Percentiles rank a stretch among this genome's conserved stretches.
These are phyloP conservation scores for Machimus rusticus DNA, from an alignment of 2,888 invertebrate genomes.

Conservation along the genomic window DNA sequence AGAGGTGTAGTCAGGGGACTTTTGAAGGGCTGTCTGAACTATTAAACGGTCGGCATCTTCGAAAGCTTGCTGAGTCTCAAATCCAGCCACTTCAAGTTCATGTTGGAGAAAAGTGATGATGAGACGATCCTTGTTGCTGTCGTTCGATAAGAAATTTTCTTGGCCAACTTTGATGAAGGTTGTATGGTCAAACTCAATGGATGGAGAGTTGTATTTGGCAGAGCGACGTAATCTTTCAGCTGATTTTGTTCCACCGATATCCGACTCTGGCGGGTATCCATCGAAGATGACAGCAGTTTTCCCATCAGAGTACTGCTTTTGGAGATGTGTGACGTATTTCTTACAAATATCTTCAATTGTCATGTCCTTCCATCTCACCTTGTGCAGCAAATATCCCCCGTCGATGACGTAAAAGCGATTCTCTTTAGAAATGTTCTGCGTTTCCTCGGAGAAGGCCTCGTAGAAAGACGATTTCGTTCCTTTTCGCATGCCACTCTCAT, in stretches of 20 bases:
- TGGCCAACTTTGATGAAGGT: background rate
- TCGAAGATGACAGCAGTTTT: slow-evolving; percentile 13
- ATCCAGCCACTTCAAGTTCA: background rate
- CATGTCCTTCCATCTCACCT: background rate
- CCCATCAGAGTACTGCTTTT: background rate
- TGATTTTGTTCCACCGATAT: background rate
- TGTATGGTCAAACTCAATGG: slow-evolving; percentile 17
- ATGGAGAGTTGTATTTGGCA: background rate
- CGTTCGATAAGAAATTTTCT: background rate
- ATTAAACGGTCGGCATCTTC: slow-evolving; percentile 34
- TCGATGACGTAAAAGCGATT: background rate
- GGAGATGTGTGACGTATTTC: background rate
- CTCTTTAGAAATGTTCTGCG: background rate
- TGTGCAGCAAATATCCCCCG: background rate
- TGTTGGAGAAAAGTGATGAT: background rate
- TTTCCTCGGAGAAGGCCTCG: background rate
- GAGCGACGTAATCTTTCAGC: slow-evolving; percentile 18
- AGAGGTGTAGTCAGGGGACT: background rate
- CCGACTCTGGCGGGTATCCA: background rate
- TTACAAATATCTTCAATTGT: background rate
- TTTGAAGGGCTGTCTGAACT: slow-evolving; percentile 7
- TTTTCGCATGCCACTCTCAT: slow-evolving; percentile 22
- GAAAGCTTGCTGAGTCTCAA: slow-evolving; percentile 28
- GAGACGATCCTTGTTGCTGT: slow-evolving; percentile 25
- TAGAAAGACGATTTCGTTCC: slow-evolving; percentile 23